phyloP scores from a whole-genome alignment of 2,113 vertebrate species.

The Sula dactylatra region DNA sequence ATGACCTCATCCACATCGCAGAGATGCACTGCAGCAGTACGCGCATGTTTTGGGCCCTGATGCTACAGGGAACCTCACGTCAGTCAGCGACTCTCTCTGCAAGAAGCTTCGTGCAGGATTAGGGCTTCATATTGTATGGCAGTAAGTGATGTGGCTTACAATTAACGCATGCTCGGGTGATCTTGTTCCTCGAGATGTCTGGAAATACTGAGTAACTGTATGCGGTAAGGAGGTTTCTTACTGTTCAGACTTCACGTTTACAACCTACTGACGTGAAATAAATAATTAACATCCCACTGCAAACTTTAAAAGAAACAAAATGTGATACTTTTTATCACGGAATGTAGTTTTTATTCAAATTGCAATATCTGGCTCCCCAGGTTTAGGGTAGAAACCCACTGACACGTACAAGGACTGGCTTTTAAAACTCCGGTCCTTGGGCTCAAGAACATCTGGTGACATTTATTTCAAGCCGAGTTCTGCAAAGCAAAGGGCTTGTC shows the following conservation, averaged over 20 bases:
- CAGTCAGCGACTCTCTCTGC: not conserved
- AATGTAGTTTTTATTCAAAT: not conserved
- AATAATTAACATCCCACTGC: not conserved
- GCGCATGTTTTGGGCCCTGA: not conserved
- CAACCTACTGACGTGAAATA: not conserved
- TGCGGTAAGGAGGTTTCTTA: not conserved
- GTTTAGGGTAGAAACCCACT: not conserved
- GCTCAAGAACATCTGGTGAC: not conserved
- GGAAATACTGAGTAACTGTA: not conserved
- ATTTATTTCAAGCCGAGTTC: not conserved
- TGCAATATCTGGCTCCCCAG: not conserved
- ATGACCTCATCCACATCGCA: not conserved
- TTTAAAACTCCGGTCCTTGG: not conserved
- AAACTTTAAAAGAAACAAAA: not conserved
- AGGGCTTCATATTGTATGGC: not conserved
- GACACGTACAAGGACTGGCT: rapidly evolving
- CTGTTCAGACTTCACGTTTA: not conserved
- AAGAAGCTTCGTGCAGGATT: not conserved
- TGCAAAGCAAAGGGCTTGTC: not conserved
- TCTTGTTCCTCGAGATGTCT: not conserved
- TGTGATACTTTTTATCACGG: not conserved
- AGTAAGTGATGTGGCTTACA: not conserved
- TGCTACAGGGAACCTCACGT: not conserved
- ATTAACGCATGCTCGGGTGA: not conserved
- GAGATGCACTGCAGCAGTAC: not conserved